These are phyloP conservation scores for Carcharodon carcharias DNA, from an alignment of 2,797 vertebrate species.

Conservation along the genomic window DNA sequence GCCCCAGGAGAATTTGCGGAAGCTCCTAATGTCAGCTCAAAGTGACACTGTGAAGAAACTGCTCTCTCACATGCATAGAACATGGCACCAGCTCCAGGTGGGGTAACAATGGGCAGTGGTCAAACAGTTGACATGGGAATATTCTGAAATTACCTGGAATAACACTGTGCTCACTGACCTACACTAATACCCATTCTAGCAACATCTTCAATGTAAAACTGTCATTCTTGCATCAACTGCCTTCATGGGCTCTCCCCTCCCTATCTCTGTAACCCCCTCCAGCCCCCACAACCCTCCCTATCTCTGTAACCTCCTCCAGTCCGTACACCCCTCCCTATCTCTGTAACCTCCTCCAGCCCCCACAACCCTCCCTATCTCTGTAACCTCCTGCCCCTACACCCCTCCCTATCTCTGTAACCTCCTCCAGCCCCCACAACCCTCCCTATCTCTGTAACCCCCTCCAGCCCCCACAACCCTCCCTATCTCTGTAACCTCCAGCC, in stretches of 20 bases:
- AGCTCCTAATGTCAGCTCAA: conserved; percentile 70
- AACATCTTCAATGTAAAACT: not conserved
- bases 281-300: too few species aligned
- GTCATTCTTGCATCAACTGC: not conserved
- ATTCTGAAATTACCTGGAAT: not conserved
- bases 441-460: too few species aligned
- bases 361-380: too few species aligned
- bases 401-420: too few species aligned
- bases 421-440: too few species aligned
- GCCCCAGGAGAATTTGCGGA: conserved; percentile 72
- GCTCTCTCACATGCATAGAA: conserved; percentile 71
- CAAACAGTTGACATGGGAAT: not conserved
- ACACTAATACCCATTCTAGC: not conserved
- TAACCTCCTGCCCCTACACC: too few species aligned
- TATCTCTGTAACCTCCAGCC: too few species aligned
- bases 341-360: too few species aligned
- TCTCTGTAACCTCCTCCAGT: not conserved
- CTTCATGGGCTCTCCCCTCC: not conserved
- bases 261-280: not conserved
- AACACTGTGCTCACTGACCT: not conserved
- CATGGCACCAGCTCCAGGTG: conserved; percentile 74
- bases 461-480: too few species aligned
- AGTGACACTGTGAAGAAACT: conserved; percentile 72
- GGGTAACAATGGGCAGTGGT: conserved; percentile 43
- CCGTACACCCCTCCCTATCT: too few species aligned